Conservation (phyloP, 2,888 invertebrate genomes). For the Craniophora ligustri region DNA sequence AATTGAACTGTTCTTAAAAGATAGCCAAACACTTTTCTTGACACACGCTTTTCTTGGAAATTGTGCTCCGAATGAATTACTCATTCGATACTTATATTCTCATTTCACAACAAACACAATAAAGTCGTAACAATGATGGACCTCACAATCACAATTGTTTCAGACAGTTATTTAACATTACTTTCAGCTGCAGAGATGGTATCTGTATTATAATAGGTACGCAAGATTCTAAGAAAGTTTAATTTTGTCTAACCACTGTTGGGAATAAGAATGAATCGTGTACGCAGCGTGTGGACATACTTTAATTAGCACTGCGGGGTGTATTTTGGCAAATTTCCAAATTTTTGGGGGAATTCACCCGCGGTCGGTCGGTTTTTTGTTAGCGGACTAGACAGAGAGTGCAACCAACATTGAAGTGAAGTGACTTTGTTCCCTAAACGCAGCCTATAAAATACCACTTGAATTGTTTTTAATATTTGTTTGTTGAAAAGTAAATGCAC, state of each 20-base stretch:
- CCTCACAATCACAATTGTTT: no score
- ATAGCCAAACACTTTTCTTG: slow-evolving; percentile 7
- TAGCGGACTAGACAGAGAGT: slow-evolving; percentile 29
- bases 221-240: slow-evolving; percentile 38
- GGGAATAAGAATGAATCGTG: slow-evolving; percentile 57
- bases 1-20: slow-evolving; percentile 18
- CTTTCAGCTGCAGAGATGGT: background rate
- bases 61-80: slow-evolving; percentile 26
- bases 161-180: slow-evolving; percentile 6
- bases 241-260: slow-evolving; percentile 48
- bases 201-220: slow-evolving; percentile 22
- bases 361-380: slow-evolving; percentile 54
- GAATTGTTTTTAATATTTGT: slow-evolving; percentile 15
- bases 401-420: slow-evolving; percentile 16
- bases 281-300: slow-evolving; percentile 59
- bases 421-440: slow-evolving; percentile 19
- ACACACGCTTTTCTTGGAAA: slow-evolving; percentile 37
- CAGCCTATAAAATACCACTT: slow-evolving; percentile 1
- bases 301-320: slow-evolving; percentile 67
- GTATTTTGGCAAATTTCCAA: slow-evolving; percentile 65
- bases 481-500: slow-evolving; percentile 7
- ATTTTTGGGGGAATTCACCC: slow-evolving; percentile 58
- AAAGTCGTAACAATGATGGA: slow-evolving; percentile 25
- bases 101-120: slow-evolving; percentile 20
- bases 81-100: no score